A percentile compares a stretch with the other conserved stretches of the same genome.
These are phyloP conservation scores for Papilio polytes DNA, from an alignment of 1,140 invertebrate species.

Conservation along the genomic window DNA sequence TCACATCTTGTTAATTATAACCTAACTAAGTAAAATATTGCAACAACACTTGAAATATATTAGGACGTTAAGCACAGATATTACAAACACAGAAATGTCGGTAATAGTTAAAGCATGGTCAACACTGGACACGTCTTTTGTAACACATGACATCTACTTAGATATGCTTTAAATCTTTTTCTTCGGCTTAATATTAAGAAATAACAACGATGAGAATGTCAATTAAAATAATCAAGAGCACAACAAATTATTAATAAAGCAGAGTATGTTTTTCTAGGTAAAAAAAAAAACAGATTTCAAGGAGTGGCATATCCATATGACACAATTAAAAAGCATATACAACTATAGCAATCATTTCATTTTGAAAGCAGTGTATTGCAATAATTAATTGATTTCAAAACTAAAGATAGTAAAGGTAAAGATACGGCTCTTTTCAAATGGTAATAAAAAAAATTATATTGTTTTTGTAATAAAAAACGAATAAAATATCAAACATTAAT, in stretches of 20 bases:
- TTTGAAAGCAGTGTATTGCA: no score
- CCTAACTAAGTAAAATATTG: conserved; percentile 12
- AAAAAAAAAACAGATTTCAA: no score
- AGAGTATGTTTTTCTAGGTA: no score
- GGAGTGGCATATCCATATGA: no score
- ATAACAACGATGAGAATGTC: not conserved
- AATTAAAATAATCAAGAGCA: not conserved
- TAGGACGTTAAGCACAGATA: not conserved
- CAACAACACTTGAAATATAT: conserved; percentile 22
- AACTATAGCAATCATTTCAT: no score
- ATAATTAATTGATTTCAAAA: no score
- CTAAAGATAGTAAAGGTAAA: no score
- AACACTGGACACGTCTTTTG: not conserved
- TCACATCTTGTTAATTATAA: conserved; percentile 16
- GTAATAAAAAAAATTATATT: not conserved
- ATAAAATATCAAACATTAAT: not conserved
- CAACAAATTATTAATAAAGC: no score
- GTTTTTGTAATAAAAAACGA: not conserved
- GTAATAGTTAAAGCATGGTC: not conserved
- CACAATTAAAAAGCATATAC: no score
- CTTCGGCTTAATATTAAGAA: not conserved
- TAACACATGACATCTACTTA: not conserved
- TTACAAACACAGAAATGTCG: not conserved
- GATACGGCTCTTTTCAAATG: no score
- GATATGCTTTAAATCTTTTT: not conserved